Evolutionary conservation across 2,888 invertebrate species (phyloP), one percentile per base, ranked within the genome.

Genomic region (Tineola bisselliella): DNA sequence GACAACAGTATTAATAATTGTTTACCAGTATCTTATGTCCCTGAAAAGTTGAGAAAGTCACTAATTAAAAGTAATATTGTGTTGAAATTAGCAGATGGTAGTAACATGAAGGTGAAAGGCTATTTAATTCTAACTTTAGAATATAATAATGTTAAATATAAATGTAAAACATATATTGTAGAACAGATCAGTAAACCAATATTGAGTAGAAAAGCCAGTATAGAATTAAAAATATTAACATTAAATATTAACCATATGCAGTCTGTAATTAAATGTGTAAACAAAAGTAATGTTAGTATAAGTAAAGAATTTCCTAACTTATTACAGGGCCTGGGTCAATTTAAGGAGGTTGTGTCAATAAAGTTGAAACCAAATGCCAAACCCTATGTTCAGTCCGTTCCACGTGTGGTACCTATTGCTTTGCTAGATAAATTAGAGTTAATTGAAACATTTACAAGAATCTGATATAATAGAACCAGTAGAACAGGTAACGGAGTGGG

Each of bases 401-500:
- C 61, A 25, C 15, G 44, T 12, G 52, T 44, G 33, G 30, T 48
- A 19, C 13, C 48, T 1, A 48, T 44, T 25, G 48, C 48, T 17
- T n/a, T 61, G 30, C 12, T 30, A 15, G 56, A 56, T 30, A 19
- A 19, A 30, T 30, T 56, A 25, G 30, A 56, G 12, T 30, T n/a
- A 56, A 12, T n/a, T 56, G 3, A 56, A 56, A 19, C 56, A 8
- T 30, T 25, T 56, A 12, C 12, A 25, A 13, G 30, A 56, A 12
- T 10, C 19, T 19, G 12, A 30, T n/a, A 30, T 56, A n/a, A 56
- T 56, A 5, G 19, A 30, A n/a, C 61, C 61, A 31, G 61, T 61
- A 6, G 61, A 61, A 33, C 38, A 61, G 31, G 44, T 48, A 33
- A 61, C 61, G n/a, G 43, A 56, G 10, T 61, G 38, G 44, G 54